phyloP scores from a whole-genome alignment of 2,797 vertebrate genomes.

The Lithobates sylvaticus region DNA sequence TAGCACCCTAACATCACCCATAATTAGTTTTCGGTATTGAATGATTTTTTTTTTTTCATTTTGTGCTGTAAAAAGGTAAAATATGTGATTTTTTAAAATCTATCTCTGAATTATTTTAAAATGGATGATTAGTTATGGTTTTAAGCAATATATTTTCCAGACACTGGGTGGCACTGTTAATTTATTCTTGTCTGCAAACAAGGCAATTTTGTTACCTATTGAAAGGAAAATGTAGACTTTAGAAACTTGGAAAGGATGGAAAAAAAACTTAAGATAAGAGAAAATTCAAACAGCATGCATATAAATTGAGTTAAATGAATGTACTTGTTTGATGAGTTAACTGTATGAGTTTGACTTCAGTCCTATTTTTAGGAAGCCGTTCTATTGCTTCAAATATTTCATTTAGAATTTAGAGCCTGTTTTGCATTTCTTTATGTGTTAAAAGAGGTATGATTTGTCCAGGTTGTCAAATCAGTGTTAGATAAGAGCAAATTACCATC shows the following conservation, averaged over 20 bases:
- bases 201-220: slow-evolving; percentile 21
- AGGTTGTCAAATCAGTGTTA: slow-evolving; percentile 16
- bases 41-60: too few species aligned
- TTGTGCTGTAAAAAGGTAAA: too few species aligned
- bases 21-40: too few species aligned
- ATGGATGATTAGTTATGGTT: not conserved
- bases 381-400: slow-evolving; percentile 17
- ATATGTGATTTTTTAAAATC: too few species aligned
- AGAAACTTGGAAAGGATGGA: slow-evolving; percentile 13
- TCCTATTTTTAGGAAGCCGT: slow-evolving; percentile 34
- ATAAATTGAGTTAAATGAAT: slow-evolving; percentile 55
- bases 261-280: slow-evolving; percentile 38
- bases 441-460: slow-evolving; percentile 39
- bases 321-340: slow-evolving; percentile 46
- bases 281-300: slow-evolving; percentile 37
- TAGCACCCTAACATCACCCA: too few species aligned
- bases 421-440: slow-evolving; percentile 22
- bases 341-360: slow-evolving; percentile 36
- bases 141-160: not conserved
- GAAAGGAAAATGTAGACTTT: slow-evolving; percentile 15
- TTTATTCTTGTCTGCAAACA: not conserved
- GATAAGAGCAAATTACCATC: slow-evolving; percentile 20
- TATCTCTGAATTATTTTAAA: too few species aligned
- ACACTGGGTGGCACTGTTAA: slow-evolving; percentile 44
- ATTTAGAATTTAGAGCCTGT: not conserved